Conservation (phyloP, 1,140 invertebrate species). For the Drosophila tristis region DNA sequence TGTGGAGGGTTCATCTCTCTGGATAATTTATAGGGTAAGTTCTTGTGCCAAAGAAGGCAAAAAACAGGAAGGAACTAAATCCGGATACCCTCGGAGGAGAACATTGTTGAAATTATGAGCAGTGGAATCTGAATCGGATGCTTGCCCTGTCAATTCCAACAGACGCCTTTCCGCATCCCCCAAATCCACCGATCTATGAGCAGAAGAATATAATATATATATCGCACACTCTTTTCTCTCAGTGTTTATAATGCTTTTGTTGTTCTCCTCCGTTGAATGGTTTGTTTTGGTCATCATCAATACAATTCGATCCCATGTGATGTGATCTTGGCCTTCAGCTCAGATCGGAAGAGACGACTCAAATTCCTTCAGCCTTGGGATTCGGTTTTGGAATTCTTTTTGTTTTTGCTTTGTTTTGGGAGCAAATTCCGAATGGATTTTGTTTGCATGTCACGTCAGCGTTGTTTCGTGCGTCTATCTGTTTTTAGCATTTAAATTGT, state of each 20-base stretch:
- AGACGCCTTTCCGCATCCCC: background rate
- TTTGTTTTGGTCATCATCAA: slow-evolving; percentile 18
- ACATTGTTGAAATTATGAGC: too few species aligned
- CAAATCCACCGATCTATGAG: too few species aligned
- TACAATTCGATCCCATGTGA: background rate
- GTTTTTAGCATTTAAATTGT: slow-evolving; percentile 46
- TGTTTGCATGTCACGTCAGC: slow-evolving; percentile 35
- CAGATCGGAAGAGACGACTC: background rate
- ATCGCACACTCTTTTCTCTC: background rate
- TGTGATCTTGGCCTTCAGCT: slow-evolving; percentile 43
- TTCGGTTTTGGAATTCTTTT: background rate
- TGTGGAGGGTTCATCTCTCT: background rate
- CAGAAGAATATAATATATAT: too few species aligned
- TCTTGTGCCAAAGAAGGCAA: too few species aligned
- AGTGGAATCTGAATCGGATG: too few species aligned
- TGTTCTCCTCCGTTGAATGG: background rate
- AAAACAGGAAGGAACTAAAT: too few species aligned
- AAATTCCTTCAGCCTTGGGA: slow-evolving; percentile 13
- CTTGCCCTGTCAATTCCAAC: too few species aligned
- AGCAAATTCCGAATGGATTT: background rate
- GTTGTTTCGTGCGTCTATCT: slow-evolving; percentile 1
- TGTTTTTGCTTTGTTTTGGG: too few species aligned
- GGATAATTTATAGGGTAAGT: too few species aligned
- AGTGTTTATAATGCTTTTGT: slow-evolving; percentile 2
- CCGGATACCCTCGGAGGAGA: too few species aligned